These are phyloP conservation scores for Paracentrotus lividus DNA, from an alignment of 53 echinoderm and acorn worm species.

Conservation along the genomic window DNA sequence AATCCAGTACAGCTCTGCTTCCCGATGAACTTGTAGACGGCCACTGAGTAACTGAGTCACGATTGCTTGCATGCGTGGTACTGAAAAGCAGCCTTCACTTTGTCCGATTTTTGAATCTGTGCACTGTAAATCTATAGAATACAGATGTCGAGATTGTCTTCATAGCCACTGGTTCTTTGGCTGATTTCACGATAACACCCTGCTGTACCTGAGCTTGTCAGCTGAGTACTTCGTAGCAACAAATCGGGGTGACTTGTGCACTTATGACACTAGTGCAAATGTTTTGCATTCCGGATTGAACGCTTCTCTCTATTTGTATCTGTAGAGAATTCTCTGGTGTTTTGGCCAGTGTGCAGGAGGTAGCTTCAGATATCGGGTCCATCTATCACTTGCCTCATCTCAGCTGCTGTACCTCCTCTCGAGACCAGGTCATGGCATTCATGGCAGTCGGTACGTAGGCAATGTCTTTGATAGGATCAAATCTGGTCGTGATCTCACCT, in stretches of 20 bases:
- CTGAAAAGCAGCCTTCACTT: too few species aligned
- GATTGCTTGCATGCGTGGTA: too few species aligned
- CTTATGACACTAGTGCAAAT: background rate
- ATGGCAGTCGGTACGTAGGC: background rate
- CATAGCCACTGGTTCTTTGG: slow-evolving; percentile 54
- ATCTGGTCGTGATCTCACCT: slow-evolving; percentile 9
- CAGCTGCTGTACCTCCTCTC: slow-evolving; percentile 1
- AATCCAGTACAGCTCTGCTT: background rate
- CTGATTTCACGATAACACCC: slow-evolving; percentile 74
- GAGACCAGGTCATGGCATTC: background rate
- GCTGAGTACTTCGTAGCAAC: slow-evolving; percentile 72
- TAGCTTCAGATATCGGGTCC: slow-evolving; percentile 64
- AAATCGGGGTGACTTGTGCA: background rate
- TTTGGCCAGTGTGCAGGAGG: slow-evolving; percentile 52
- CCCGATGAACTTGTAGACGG: background rate
- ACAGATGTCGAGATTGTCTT: too few species aligned
- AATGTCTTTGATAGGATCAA: background rate
- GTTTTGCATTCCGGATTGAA: slow-evolving; percentile 23
- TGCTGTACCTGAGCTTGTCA: slow-evolving; percentile 78
- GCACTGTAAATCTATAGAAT: too few species aligned
- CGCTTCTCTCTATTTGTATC: too few species aligned
- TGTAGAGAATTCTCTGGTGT: slow-evolving; percentile 42
- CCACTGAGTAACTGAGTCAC: slow-evolving; percentile 17
- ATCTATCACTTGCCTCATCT: slow-evolving; percentile 34
- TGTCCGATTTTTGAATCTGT: too few species aligned